Base-by-base conservation (phyloP, 2,113 vertebrate genomes). In the Melanerpes aurifrons region DNA sequence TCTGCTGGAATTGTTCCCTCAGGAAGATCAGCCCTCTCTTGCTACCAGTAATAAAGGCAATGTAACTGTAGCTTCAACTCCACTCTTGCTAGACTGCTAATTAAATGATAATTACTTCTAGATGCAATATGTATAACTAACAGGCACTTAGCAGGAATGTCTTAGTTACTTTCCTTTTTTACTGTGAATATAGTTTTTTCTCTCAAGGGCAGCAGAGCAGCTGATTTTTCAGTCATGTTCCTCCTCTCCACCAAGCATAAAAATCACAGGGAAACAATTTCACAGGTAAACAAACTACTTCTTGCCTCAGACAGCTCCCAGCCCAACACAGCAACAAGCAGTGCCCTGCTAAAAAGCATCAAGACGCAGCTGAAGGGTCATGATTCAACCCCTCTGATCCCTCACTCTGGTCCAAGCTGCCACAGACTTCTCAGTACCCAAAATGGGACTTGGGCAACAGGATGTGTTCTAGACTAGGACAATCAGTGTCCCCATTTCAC, bases 81-180 rank as follows among this genome's bases (percentile, higher is more conserved):
- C 77, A 73, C 67, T 82, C 61, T 28, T 77, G 75, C 76, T 24
- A 79, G 87, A 78, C 95, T 95, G 92, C 89, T 95, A 94, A 96
- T 93, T 93, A 92, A 81, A 76, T 84, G 64, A 73, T 96, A 97
- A 97, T 96, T 92, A 93, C 93, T 84, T 21, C 28, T 79, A 84
- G 92, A 91, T 69, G 59, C 77, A 95, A 92, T 75, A 82, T 26
- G 77, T 94, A 64, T 90, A 96, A 97, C 89, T 88, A 95, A 77
- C 84, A 87, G 88, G 76, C 61, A 94, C 81, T 92, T 94, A 69
- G 73, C 45, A 85, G 79, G 70, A 94, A 91, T 4, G 28, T n/a
- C 80, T 40, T 91, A 92, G 94, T 84, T 84, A 88, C 91, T 95
- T 86, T 63, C 75, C 94, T 85, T 83, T 74, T 74, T 91, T 69